phyloP scores from a whole-genome alignment of 2,113 vertebrate genomes.

The Phalacrocorax brasilianus region DNA sequence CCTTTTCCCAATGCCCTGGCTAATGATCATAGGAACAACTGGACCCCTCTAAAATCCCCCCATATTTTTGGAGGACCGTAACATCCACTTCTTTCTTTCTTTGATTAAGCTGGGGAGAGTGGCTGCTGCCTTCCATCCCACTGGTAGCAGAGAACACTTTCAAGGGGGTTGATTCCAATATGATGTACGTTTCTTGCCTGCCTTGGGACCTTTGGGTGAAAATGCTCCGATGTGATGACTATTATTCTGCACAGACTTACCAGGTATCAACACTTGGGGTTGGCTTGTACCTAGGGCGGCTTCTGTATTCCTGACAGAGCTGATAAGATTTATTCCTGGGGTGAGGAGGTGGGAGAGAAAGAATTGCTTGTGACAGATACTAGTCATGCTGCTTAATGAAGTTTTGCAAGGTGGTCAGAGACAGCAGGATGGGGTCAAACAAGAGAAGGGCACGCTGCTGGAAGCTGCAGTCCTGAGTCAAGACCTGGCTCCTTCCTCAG shows the following conservation, averaged over 20 bases:
- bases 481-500: background rate
- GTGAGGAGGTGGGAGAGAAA: slow-evolving; percentile 35
- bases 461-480: background rate
- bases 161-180: background rate
- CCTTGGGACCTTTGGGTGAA: slow-evolving; percentile 11
- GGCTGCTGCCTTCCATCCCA: background rate
- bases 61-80: background rate
- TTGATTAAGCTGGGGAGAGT: background rate
- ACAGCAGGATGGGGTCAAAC: slow-evolving; percentile 20
- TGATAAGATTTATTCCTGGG: slow-evolving; percentile 25
- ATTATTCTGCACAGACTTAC: background rate
- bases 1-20: background rate
- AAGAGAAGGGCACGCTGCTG: background rate
- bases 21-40: background rate
- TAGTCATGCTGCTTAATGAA: slow-evolving; percentile 45
- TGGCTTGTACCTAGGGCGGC: background rate
- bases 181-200: background rate
- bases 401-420: slow-evolving; percentile 52
- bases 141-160: background rate
- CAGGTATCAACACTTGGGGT: background rate
- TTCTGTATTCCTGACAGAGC: slow-evolving; percentile 35
- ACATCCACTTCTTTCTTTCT: background rate
- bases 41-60: background rate
- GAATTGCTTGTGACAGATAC: slow-evolving; percentile 48
- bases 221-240: background rate